Conservation (phyloP, 2,888 invertebrate genomes). For the Galeruca laticollis region DNA sequence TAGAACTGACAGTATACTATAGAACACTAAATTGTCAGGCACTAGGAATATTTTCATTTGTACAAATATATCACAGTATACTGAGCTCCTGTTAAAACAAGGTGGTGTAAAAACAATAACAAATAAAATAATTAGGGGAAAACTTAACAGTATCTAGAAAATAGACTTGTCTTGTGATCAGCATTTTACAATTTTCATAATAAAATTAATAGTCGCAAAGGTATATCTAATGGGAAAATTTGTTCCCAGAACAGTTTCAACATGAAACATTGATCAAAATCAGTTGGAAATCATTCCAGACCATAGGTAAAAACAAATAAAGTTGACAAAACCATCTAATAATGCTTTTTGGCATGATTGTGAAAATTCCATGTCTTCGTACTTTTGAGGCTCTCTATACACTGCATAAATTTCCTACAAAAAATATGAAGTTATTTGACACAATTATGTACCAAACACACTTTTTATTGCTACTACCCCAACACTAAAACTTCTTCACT, state of each 20-base stretch:
- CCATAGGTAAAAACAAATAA: slow-evolving; percentile 78
- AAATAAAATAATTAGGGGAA: slow-evolving; percentile 37
- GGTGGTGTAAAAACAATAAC: slow-evolving; percentile 41
- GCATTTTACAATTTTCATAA: slow-evolving; percentile 1
- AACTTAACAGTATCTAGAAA: slow-evolving; percentile 23
- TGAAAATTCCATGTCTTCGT: slow-evolving; percentile 66
- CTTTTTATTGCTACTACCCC: no score
- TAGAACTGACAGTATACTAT: slow-evolving; percentile 51
- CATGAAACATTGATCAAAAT: slow-evolving; percentile 16
- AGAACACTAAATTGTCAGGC: slow-evolving; percentile 52
- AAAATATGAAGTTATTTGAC: slow-evolving; percentile 37
- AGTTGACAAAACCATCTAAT: slow-evolving; percentile 76
- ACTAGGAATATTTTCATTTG: slow-evolving; percentile 52
- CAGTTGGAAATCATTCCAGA: slow-evolving; percentile 65
- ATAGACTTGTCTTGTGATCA: slow-evolving; percentile 2
- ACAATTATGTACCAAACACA: slow-evolving; percentile 43
- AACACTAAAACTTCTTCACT: no score
- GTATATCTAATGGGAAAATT: slow-evolving; percentile 16
- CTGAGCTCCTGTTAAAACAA: slow-evolving; percentile 51
- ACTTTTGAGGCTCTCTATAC: slow-evolving; percentile 70
- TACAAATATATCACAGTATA: slow-evolving; percentile 59
- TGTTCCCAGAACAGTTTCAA: slow-evolving; percentile 5
- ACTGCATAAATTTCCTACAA: slow-evolving; percentile 74
- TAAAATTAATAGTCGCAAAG: no score
- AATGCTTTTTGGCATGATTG: slow-evolving; percentile 70